Conservation (phyloP, 2,797 vertebrate genomes). For the Muscicapa comitata region DNA sequence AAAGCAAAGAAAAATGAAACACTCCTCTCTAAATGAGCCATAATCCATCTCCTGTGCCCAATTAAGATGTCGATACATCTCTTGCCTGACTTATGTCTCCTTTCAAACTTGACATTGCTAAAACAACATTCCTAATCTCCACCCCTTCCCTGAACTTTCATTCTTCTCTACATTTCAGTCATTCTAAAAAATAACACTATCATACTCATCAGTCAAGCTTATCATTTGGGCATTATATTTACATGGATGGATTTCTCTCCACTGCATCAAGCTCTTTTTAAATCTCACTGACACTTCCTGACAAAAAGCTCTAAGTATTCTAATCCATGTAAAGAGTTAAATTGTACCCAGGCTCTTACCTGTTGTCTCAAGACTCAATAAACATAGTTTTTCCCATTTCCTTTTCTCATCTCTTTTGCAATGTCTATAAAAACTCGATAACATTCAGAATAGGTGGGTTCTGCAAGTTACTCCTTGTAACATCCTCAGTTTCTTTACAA, state of each 20-base stretch:
- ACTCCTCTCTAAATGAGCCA: background rate
- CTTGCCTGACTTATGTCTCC: background rate
- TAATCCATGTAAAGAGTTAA: background rate
- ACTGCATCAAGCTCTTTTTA: background rate
- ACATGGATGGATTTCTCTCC: background rate
- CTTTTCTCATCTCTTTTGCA: background rate
- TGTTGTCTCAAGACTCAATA: background rate
- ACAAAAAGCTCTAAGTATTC: background rate
- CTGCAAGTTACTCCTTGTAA: background rate
- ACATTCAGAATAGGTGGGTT: background rate
- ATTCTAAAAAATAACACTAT: background rate
- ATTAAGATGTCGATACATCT: background rate
- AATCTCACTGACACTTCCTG: background rate
- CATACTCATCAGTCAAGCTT: background rate
- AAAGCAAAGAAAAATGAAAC: background rate
- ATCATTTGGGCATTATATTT: background rate
- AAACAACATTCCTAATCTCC: background rate
- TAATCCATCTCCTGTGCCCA: background rate
- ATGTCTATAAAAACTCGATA: background rate
- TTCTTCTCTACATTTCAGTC: background rate
- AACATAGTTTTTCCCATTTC: background rate
- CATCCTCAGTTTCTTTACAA: background rate
- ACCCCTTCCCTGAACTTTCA: background rate
- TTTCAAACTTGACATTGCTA: background rate
- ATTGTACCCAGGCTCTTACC: background rate